A percentile compares a stretch with the other conserved stretches of the same genome.
Conservation (phyloP, 2,113 vertebrate genomes). For the Etia nguti region DNA sequence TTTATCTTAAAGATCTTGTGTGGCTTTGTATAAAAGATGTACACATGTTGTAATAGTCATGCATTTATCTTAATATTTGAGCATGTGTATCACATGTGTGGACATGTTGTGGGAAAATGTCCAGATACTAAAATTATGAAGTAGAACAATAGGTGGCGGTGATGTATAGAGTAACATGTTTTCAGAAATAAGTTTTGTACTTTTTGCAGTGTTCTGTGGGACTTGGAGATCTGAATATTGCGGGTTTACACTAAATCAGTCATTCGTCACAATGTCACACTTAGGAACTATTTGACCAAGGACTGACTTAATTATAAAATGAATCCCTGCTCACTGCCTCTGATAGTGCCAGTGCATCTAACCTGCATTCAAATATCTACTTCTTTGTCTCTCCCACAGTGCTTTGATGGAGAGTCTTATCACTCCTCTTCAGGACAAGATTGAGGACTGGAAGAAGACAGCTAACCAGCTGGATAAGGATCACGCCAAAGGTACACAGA, state of each 20-base stretch:
- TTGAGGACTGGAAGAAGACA: constrained; percentile 98
- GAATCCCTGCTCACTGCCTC: accelerated
- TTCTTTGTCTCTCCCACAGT: constrained; percentile 56
- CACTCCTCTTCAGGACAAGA: constrained; percentile 92
- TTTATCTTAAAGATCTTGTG: background rate
- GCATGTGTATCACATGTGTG: background rate
- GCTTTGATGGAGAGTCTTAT: constrained; percentile 96
- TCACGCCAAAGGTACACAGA: constrained; percentile 86
- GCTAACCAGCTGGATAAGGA: constrained; percentile 97
- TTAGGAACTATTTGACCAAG: background rate
- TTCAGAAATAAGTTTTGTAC: background rate
- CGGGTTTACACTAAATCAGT: background rate
- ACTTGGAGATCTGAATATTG: background rate
- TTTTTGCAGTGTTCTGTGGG: background rate
- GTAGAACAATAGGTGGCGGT: background rate
- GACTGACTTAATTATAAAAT: too few species aligned
- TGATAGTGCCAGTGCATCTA: background rate
- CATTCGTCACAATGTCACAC: background rate
- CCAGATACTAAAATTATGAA: background rate
- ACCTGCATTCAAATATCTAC: background rate
- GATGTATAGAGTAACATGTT: background rate
- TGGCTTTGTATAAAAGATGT: background rate
- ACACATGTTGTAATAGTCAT: background rate
- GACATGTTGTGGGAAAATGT: background rate
- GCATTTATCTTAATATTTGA: background rate